phyloP scores from a whole-genome alignment of 1,140 invertebrate species.

The Cydia splendana region DNA sequence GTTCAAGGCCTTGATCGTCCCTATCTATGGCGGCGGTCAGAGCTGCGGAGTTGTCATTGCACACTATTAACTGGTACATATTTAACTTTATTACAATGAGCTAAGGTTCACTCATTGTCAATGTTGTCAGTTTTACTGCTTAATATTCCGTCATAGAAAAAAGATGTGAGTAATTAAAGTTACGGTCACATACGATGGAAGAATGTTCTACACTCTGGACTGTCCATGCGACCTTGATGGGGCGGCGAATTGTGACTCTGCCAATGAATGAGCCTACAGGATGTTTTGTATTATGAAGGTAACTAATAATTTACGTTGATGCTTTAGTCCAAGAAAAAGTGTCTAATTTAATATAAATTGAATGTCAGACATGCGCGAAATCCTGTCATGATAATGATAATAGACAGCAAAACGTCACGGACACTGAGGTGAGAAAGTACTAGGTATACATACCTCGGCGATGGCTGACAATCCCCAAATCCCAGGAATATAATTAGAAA shows the following conservation, averaged over 20 bases:
- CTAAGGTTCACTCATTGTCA: not conserved
- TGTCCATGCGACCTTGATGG: conserved; percentile 39
- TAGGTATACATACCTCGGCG: too few relatives aligned
- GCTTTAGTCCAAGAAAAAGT: too few relatives aligned
- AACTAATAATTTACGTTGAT: not conserved
- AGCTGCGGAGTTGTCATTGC: not conserved
- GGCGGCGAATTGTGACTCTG: conserved; percentile 24
- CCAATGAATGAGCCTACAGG: conserved; percentile 35
- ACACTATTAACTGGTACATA: not conserved
- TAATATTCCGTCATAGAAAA: conserved; percentile 20
- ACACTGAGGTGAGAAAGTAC: too few relatives aligned
- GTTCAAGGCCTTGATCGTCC: conserved; percentile 42
- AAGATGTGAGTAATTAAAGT: conserved; percentile 28
- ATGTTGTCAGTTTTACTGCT: not conserved
- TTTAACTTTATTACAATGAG: not conserved
- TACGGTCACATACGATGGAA: conserved; percentile 32
- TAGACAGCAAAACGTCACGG: too few relatives aligned
- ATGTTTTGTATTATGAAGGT: conserved; percentile 9
- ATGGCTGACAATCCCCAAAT: too few relatives aligned
- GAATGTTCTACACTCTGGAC: conserved; percentile 44
- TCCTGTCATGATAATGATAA: too few relatives aligned
- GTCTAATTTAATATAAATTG: too few relatives aligned
- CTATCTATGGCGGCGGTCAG: conserved; percentile 30
- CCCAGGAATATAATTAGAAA: too few relatives aligned
- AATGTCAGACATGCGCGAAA: too few relatives aligned